Base-by-base conservation (phyloP, 2,888 invertebrate genomes). In the Gandaritis pyraliata region DNA sequence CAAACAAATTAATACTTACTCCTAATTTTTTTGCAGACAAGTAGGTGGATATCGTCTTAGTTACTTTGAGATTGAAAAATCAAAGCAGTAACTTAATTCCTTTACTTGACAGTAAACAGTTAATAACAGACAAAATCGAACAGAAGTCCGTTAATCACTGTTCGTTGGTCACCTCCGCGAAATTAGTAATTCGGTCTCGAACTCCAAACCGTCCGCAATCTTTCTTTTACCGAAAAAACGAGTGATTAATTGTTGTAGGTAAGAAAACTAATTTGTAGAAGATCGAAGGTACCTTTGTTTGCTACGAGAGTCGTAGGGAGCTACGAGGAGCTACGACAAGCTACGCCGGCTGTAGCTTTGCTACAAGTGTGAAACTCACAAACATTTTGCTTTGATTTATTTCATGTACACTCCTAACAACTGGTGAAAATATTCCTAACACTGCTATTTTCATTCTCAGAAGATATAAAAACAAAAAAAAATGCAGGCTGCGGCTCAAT, bases 201-300 rank as follows among this genome's bases (percentile, higher is more conserved):
- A 30, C 48, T 1, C 15, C 15, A 13, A 61, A 23, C 36, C 15
- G 55, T 49, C 49, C 41, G 29, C 65, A 72, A 75, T 71, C 49
- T 70, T 71, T 68, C 58, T 64, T 66, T 54, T 23, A 13, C 52
- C 65, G 64, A 54, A 72, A 75, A 73, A 70, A 61, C 64, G 67
- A 65, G 74, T 76, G 76, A 78, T 78, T 74, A 76, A 78, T 74
- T 70, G 74, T 61, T 68, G 61, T 69, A 76, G 74, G 72, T 74
- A 68, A 59, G 65, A 67, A 70, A 76, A 76, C 75, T 77, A 78
- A 77, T 78, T 70, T 75, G 76, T 65, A 55, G 71, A 72, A 60
- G 66, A 72, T 72, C 62, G 72, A 75, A 70, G 33, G 70, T 71
- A 68, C 66, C 71, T 69, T 72, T 69, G 67, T 69, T 69, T 70